phyloP scores from a whole-genome alignment of 2,888 invertebrate genomes.

The Volucella inanis region DNA sequence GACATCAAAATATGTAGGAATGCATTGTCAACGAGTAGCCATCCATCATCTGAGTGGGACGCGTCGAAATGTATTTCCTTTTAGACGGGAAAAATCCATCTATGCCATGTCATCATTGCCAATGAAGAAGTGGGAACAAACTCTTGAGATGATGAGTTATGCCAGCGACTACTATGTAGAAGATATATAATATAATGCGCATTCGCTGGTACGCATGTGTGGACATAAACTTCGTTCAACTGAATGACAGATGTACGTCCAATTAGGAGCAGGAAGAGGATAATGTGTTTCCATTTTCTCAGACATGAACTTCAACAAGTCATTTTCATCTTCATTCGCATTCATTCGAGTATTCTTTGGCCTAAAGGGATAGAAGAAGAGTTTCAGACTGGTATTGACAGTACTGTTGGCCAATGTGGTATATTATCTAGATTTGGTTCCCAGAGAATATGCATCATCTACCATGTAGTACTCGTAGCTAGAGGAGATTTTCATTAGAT shows the following conservation, averaged over 20 bases:
- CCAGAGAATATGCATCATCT: not conserved
- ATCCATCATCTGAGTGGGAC: conserved; percentile 67
- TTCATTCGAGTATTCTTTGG: conserved; percentile 64
- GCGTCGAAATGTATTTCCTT: conserved; percentile 68
- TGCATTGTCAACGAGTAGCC: conserved; percentile 68
- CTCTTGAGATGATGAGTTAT: conserved; percentile 70
- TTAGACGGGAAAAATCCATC: conserved; percentile 32
- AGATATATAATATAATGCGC: conserved; percentile 5
- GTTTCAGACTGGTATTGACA: conserved; percentile 2
- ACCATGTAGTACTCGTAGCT: no score
- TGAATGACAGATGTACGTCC: conserved; percentile 56
- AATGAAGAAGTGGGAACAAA: conserved; percentile 31
- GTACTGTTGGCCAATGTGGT: conserved; percentile 15
- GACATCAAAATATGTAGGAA: conserved; percentile 63
- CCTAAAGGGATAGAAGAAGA: conserved; percentile 23
- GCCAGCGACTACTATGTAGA: conserved; percentile 56
- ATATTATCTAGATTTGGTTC: conserved; percentile 14
- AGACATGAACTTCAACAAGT: conserved; percentile 12
- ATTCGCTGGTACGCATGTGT: conserved; percentile 57
- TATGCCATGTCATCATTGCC: not conserved
- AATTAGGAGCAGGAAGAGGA: conserved; percentile 22
- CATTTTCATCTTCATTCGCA: conserved; percentile 73
- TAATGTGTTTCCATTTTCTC: not conserved
- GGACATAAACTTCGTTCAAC: conserved; percentile 52
- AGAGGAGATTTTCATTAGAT: conserved; percentile 45